Evolutionary conservation across 2,888 invertebrate genomes (phyloP).

Genomic region (Linnaemya tessellans): DNA sequence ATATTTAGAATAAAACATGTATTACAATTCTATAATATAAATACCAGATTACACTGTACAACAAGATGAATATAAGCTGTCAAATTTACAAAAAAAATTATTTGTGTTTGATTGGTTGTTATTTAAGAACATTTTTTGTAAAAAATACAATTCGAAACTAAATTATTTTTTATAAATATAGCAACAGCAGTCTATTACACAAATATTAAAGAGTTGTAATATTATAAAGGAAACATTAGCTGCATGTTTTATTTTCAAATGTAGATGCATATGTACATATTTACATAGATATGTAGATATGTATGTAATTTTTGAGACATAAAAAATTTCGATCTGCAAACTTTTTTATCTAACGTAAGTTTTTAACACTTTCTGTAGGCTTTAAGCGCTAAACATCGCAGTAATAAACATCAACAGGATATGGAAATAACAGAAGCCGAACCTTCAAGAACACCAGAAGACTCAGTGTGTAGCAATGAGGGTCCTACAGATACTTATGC

Average conservation of each 20-base stretch:
- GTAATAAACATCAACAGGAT: constrained; percentile 85
- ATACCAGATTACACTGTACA: no score
- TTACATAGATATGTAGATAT: neutral
- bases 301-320: neutral
- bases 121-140: no score
- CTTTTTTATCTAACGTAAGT: neutral
- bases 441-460: constrained; percentile 94
- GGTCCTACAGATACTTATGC: constrained; percentile 87
- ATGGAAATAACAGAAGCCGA: constrained; percentile 90
- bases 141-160: no score
- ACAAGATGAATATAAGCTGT: no score
- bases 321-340: neutral
- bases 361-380: constrained; percentile 84
- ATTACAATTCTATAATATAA: constrained; percentile 17
- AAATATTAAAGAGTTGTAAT: constrained; percentile 35
- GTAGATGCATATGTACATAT: neutral
- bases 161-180: neutral
- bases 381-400: constrained; percentile 89
- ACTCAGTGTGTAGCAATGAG: constrained; percentile 94
- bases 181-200: neutral
- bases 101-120: no score
- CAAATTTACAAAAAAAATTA: no score
- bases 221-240: constrained; percentile 10
- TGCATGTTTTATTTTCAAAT: constrained; percentile 34
- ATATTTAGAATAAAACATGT: constrained; percentile 15